Evolutionary conservation across 1,140 invertebrate species (phyloP).

Genomic region (Trichonephila clavipes): DNA sequence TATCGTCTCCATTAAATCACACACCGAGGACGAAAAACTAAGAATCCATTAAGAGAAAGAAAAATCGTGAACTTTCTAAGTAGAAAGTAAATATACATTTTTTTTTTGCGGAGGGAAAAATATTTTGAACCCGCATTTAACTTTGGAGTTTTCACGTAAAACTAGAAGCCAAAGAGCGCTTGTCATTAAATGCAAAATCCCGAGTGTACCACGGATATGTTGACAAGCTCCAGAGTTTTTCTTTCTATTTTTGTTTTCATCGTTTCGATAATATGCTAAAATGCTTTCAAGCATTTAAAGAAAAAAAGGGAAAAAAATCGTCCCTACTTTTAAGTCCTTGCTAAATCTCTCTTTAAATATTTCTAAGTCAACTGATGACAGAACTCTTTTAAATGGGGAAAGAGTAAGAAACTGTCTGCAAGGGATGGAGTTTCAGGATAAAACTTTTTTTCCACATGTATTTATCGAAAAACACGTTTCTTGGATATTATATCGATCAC

Average conservation of each 20-base stretch:
- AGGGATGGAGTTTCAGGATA: not conserved
- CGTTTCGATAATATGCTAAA: conserved; percentile 71
- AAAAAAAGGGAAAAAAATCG: not conserved
- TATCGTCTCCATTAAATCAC: conserved; percentile 67
- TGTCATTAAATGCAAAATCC: conserved; percentile 71
- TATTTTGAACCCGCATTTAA: conserved; percentile 39
- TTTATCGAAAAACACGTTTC: not conserved
- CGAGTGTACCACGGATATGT: conserved; percentile 1
- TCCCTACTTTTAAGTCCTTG: not conserved
- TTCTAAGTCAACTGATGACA: conserved; percentile 40
- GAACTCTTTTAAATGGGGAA: not conserved
- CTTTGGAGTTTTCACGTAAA: conserved; percentile 45
- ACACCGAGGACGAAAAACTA: conserved; percentile 27
- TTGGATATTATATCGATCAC: not conserved
- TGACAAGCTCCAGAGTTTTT: conserved; percentile 56
- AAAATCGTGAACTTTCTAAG: conserved; percentile 44
- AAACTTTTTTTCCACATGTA: not conserved
- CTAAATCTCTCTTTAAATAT: conserved; percentile 68
- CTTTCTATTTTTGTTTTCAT: conserved; percentile 14
- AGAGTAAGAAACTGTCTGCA: conserved; percentile 4
- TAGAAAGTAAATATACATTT: conserved; percentile 54
- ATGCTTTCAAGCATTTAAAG: conserved; percentile 64
- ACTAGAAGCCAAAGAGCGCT: conserved; percentile 37
- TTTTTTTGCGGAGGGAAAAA: conserved; percentile 5
- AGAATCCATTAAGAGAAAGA: conserved; percentile 31